These are phyloP conservation scores for Ectemnius continuus DNA, from an alignment of 2,888 invertebrate genomes.

Conservation along the genomic window DNA sequence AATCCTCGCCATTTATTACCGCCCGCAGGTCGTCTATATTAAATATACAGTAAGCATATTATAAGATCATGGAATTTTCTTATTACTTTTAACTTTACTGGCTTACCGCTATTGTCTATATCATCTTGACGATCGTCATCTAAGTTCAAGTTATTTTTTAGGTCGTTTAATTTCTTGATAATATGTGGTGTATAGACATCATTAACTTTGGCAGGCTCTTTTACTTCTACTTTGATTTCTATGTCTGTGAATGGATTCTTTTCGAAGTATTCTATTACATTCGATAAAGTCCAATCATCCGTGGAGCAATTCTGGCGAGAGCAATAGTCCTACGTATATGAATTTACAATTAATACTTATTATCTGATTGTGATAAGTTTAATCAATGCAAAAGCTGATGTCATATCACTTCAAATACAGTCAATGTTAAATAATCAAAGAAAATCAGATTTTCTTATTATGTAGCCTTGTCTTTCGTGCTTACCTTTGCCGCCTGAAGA, in stretches of 20 bases:
- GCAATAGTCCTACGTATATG: constrained; percentile 62
- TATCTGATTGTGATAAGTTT: no score
- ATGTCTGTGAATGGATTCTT: background rate
- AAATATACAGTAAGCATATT: background rate
- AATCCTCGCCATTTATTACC: constrained; percentile 34
- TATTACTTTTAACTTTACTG: background rate
- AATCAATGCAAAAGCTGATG: no score
- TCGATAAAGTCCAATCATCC: constrained; percentile 59
- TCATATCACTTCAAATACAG: no score
- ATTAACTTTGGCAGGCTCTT: constrained; percentile 41
- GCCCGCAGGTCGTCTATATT: constrained; percentile 55
- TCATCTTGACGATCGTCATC: constrained; percentile 57
- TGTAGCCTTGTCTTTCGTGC: no score
- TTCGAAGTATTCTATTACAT: constrained; percentile 56
- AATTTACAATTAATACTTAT: no score
- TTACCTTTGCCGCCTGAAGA: constrained; percentile 66
- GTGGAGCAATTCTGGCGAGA: constrained; percentile 56
- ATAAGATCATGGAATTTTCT: background rate
- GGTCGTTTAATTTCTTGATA: constrained; percentile 54
- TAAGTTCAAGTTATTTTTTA: constrained; percentile 55
- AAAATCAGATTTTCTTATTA: no score
- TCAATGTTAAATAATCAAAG: no score
- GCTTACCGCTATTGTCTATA: constrained; percentile 59
- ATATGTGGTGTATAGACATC: constrained; percentile 65
- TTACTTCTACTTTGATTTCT: background rate